Conservation (phyloP, 2,888 invertebrate genomes). For the Myopa tessellatipennis region DNA sequence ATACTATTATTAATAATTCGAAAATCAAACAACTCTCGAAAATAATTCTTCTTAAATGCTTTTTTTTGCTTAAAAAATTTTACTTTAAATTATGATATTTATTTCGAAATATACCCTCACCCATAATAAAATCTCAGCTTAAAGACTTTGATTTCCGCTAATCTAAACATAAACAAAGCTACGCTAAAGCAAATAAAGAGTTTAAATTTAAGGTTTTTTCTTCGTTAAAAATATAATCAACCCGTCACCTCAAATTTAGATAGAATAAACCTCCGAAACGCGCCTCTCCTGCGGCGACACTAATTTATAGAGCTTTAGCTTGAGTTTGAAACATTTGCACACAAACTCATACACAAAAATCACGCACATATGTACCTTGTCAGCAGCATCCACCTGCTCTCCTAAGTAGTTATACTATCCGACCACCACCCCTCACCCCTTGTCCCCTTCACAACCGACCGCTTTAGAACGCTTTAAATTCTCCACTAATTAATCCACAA, state of each 20-base stretch:
- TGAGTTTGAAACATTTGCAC: background rate
- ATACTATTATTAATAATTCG: too few species aligned
- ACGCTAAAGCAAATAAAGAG: too few species aligned
- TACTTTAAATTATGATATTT: too few species aligned
- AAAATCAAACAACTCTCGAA: too few species aligned
- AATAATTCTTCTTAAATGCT: too few species aligned
- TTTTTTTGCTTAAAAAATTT: too few species aligned
- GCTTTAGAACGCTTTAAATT: background rate
- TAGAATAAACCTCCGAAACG: background rate
- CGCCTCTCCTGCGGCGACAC: background rate
- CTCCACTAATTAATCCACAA: background rate
- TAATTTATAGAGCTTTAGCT: background rate
- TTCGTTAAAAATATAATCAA: constrained; percentile 18
- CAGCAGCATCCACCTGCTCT: constrained; percentile 21
- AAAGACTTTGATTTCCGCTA: too few species aligned
- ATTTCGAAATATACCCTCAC: too few species aligned
- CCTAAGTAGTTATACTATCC: background rate
- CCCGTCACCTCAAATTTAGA: constrained; percentile 10
- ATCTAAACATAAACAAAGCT: too few species aligned
- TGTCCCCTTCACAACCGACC: background rate
- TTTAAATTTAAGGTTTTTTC: too few species aligned
- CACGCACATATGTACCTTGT: constrained; percentile 12
- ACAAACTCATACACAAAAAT: constrained; percentile 26
- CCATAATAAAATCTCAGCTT: too few species aligned
- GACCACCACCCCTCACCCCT: background rate